Percentiles rank a stretch among this genome's conserved stretches.
These are phyloP conservation scores for Deilephila porcellus DNA, from an alignment of 2,888 invertebrate species.

Conservation along the genomic window DNA sequence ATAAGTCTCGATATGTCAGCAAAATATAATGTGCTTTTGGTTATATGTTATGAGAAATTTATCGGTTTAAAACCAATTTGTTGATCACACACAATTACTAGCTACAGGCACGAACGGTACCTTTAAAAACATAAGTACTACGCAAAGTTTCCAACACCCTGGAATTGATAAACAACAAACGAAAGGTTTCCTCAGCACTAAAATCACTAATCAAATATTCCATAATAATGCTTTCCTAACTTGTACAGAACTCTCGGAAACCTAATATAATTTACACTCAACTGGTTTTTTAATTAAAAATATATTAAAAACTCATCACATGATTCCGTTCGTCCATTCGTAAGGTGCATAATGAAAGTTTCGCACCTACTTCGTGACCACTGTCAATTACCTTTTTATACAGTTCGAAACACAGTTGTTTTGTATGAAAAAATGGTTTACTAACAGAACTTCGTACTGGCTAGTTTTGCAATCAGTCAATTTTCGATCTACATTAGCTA, in stretches of 20 bases:
- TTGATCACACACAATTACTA: no score
- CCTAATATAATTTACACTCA: background rate
- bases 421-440: constrained; percentile 5
- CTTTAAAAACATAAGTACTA: no score
- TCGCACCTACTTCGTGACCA: constrained; percentile 19
- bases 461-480: background rate
- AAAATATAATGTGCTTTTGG: no score
- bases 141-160: no score
- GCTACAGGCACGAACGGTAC: no score
- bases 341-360: constrained; percentile 20
- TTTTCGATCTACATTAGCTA: background rate
- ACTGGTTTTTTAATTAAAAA: constrained; percentile 4
- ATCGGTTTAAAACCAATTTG: no score
- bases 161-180: no score
- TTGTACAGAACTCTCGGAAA: background rate
- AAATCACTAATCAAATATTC: no score
- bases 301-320: constrained; percentile 13
- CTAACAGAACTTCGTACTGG: constrained; percentile 4
- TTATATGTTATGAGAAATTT: no score
- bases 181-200: no score
- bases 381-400: constrained; percentile 12
- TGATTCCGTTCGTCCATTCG: background rate
- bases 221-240: no score
- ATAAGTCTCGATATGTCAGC: no score
- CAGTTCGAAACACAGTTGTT: constrained; percentile 6